Conservation (phyloP, 2,113 vertebrate species). For the Daphoenositta chrysoptera region DNA sequence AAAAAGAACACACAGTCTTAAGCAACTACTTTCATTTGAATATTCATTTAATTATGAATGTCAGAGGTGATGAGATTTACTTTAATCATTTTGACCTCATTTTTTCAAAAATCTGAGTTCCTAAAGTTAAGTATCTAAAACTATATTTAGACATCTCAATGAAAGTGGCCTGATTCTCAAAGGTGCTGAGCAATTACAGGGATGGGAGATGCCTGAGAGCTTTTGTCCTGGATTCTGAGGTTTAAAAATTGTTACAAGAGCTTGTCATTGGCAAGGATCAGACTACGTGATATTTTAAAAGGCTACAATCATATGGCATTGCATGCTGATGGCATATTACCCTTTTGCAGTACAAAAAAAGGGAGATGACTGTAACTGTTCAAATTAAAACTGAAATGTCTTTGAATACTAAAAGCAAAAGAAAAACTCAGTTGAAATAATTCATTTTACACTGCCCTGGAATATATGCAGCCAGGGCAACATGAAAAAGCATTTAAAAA, state of each 20-base stretch:
- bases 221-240: not conserved
- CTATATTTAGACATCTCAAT: not conserved
- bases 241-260: not conserved
- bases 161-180: constrained; percentile 5
- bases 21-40: not conserved
- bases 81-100: not conserved
- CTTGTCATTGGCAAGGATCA: not conserved
- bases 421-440: not conserved
- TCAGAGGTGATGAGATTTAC: not conserved
- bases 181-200: constrained; percentile 13
- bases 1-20: not conserved
- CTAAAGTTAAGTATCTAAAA: not conserved
- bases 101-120: not conserved
- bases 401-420: not conserved
- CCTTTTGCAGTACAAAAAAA: not conserved
- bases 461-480: not conserved
- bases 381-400: not conserved
- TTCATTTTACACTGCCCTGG: not conserved
- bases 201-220: not conserved
- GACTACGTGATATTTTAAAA: not conserved
- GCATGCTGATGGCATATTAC: not conserved
- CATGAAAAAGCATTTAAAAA: not conserved
- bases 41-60: not conserved
- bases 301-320: not conserved
- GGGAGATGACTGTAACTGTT: not conserved